These are phyloP conservation scores for Gobio occitaniae DNA, from an alignment of 2,797 vertebrate species.

Conservation along the genomic window DNA sequence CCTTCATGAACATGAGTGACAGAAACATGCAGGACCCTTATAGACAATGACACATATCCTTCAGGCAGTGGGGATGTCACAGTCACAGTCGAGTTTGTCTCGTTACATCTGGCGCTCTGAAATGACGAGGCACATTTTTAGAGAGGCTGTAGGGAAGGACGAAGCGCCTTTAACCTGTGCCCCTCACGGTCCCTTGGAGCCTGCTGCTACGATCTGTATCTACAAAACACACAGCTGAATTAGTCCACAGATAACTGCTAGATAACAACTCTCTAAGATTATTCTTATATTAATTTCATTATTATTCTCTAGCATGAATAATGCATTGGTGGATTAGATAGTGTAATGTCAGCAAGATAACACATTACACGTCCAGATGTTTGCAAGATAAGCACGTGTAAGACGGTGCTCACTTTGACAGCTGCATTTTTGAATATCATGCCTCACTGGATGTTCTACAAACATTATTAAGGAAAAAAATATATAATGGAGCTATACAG, in stretches of 20 bases:
- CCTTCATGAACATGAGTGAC: conserved; percentile 23
- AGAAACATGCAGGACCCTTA: conserved; percentile 19
- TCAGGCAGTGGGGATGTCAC: conserved; percentile 52
- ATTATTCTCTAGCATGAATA: conserved; percentile 23
- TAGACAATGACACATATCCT: conserved; percentile 42
- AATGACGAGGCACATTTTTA: conserved; percentile 57
- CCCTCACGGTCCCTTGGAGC: conserved; percentile 29
- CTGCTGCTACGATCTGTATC: conserved; percentile 14
- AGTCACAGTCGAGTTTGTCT: conserved; percentile 54
- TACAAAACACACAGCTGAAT: not conserved
- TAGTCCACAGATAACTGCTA: conserved; percentile 2
- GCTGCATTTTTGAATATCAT: conserved; percentile 21
- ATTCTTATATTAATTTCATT: conserved; percentile 14
- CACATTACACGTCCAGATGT: conserved; percentile 2
- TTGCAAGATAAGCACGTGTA: conserved; percentile 6
- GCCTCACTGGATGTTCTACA: conserved; percentile 1
- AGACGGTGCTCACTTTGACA: conserved; percentile 22
- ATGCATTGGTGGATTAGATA: conserved; percentile 14
- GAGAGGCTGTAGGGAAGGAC: conserved; percentile 55
- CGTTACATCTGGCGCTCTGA: conserved; percentile 50
- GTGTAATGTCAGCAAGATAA: conserved; percentile 28
- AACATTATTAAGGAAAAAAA: conserved; percentile 24
- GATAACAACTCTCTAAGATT: conserved; percentile 1
- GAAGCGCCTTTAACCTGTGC: conserved; percentile 50
- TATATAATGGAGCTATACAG: conserved; percentile 23